These are phyloP conservation scores for Trissoscelio sp. DNA, from an alignment of 2,888 invertebrate species.

Conservation along the genomic window DNA sequence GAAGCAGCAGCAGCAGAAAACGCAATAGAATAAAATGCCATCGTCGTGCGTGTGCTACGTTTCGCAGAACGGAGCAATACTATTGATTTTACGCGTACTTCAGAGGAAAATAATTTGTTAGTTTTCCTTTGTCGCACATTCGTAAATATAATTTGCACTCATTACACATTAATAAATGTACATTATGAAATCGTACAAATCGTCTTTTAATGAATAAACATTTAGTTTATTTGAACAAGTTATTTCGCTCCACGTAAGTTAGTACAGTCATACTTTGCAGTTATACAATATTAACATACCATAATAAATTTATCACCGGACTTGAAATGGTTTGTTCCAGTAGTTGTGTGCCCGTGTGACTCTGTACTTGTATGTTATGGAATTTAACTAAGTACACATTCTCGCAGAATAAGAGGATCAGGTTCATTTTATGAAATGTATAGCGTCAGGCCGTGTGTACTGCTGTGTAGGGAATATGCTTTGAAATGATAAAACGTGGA, in stretches of 20 bases:
- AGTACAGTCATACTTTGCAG: conserved; percentile 32
- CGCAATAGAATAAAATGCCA: conserved; percentile 28
- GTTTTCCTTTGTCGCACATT: conserved; percentile 52
- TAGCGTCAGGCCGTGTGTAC: conserved; percentile 19
- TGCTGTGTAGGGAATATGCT: conserved; percentile 36
- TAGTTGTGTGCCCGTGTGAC: conserved; percentile 25
- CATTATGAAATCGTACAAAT: conserved; percentile 22
- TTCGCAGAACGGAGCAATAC: conserved; percentile 30
- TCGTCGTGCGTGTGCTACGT: conserved; percentile 37
- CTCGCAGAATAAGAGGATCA: conserved; percentile 63
- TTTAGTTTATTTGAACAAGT: conserved; percentile 48
- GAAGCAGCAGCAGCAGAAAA: conserved; percentile 61
- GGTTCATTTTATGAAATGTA: conserved; percentile 53
- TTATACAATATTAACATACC: conserved; percentile 58
- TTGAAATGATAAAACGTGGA: conserved; percentile 47
- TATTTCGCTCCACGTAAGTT: conserved; percentile 29
- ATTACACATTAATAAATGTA: conserved; percentile 37
- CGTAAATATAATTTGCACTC: conserved; percentile 51
- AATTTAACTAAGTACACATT: conserved; percentile 63
- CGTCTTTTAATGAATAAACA: conserved; percentile 42
- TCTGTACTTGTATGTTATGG: conserved; percentile 40
- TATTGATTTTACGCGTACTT: conserved; percentile 59
- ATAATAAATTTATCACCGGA: conserved; percentile 59
- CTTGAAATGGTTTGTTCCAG: conserved; percentile 47
- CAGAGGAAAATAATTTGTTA: conserved; percentile 57